These are phyloP conservation scores for Nomada ruficornis DNA, from an alignment of 2,888 invertebrate genomes.

Conservation along the genomic window DNA sequence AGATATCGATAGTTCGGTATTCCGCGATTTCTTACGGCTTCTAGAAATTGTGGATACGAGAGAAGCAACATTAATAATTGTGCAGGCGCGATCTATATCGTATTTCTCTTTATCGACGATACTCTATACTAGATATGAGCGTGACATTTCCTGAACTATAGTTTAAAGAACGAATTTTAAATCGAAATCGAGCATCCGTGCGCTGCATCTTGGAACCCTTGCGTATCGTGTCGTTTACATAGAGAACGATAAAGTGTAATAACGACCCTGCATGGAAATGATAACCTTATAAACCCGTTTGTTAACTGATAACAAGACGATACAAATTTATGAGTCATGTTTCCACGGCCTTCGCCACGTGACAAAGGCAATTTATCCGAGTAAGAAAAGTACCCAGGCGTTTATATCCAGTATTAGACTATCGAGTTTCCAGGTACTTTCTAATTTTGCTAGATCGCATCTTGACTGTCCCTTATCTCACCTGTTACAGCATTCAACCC, in stretches of 20 bases:
- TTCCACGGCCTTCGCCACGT: slow-evolving; percentile 46
- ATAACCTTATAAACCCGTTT: slow-evolving; percentile 56
- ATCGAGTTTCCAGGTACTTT: slow-evolving; percentile 54
- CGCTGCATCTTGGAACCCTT: background rate
- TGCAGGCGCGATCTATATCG: too few species aligned
- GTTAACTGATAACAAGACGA: slow-evolving; percentile 66
- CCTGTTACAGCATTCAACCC: slow-evolving; percentile 39
- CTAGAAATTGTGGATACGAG: too few species aligned
- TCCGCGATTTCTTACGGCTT: slow-evolving; percentile 11
- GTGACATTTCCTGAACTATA: too few species aligned
- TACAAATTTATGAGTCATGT: slow-evolving; percentile 65
- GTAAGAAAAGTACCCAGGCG: slow-evolving; percentile 47
- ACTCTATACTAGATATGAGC: too few species aligned
- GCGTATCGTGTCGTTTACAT: background rate
- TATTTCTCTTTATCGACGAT: too few species aligned
- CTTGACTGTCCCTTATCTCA: slow-evolving; percentile 57
- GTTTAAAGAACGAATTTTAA: too few species aligned
- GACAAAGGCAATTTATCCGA: slow-evolving; percentile 25
- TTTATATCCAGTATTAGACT: background rate
- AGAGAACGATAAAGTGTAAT: slow-evolving; percentile 25
- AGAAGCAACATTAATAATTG: too few species aligned
- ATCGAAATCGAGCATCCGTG: background rate
- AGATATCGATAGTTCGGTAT: slow-evolving; percentile 22
- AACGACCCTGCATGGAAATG: slow-evolving; percentile 43
- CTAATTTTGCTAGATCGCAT: slow-evolving; percentile 61